Evolutionary conservation across 2,797 vertebrate genomes (phyloP).

Genomic region (Poliocrania exsul): DNA sequence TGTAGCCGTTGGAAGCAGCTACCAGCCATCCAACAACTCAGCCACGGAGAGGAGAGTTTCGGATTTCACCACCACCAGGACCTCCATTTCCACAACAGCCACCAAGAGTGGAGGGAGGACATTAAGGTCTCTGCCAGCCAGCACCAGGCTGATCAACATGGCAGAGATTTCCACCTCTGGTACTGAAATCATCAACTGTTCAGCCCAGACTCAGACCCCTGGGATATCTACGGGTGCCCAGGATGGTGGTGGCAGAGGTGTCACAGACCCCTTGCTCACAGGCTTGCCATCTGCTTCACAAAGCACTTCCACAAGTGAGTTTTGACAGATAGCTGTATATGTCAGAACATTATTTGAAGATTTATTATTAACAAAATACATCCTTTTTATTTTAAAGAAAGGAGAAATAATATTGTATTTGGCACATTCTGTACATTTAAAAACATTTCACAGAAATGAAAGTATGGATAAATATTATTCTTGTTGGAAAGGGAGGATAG

Average conservation of each 20-base stretch:
- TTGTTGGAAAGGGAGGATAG: constrained; percentile 28
- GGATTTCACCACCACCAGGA: constrained; percentile 37
- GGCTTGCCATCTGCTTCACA: not conserved
- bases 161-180: constrained; percentile 17
- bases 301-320: constrained; percentile 26
- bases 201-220: not conserved
- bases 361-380: constrained; percentile 35
- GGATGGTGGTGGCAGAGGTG: not conserved
- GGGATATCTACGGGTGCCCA: not conserved
- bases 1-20: constrained; percentile 50
- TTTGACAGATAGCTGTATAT: constrained; percentile 3
- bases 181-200: not conserved
- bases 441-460: constrained; percentile 62
- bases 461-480: constrained; percentile 70
- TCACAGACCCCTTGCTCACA: not conserved
- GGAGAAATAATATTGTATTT: constrained; percentile 64
- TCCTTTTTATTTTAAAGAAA: constrained; percentile 66
- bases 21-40: not conserved
- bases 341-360: constrained; percentile 45
- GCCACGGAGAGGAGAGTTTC: constrained; percentile 15
- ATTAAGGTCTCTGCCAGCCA: constrained; percentile 80
- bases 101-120: constrained; percentile 81
- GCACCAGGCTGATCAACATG: constrained; percentile 31
- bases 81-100: constrained; percentile 77
- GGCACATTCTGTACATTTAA: constrained; percentile 45